A percentile compares a stretch with the other conserved stretches of the same genome.
Conservation (phyloP, 2,888 invertebrate species). For the Pachliopta kotzebuea region DNA sequence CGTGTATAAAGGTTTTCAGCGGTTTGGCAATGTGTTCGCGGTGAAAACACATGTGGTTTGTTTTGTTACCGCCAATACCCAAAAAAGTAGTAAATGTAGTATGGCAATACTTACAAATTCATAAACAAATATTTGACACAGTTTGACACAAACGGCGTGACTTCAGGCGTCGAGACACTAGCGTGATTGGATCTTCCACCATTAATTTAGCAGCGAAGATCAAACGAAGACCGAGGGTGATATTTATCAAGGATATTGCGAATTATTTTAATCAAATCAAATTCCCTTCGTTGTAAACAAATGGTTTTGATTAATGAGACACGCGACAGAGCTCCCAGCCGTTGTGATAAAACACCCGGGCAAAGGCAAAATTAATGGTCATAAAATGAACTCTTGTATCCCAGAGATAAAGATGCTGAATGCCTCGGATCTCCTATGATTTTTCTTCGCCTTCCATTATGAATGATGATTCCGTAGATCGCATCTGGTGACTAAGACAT, state of each 20-base stretch:
- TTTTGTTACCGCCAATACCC: not conserved
- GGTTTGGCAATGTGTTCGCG: slow-evolving; percentile 13
- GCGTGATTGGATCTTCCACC: slow-evolving; percentile 79
- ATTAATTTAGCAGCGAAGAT: slow-evolving; percentile 77
- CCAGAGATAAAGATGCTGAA: slow-evolving; percentile 77
- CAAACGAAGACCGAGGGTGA: slow-evolving; percentile 80
- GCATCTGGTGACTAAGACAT: slow-evolving; percentile 73
- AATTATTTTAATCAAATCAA: slow-evolving; percentile 81
- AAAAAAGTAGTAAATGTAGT: not conserved
- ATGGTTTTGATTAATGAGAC: slow-evolving; percentile 81
- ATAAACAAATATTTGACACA: slow-evolving; percentile 20
- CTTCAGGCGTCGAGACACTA: slow-evolving; percentile 58
- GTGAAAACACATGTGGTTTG: not conserved
- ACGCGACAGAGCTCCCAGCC: slow-evolving; percentile 77
- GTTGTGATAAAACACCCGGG: slow-evolving; percentile 78
- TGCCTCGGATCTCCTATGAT: slow-evolving; percentile 76
- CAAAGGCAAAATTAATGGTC: slow-evolving; percentile 80
- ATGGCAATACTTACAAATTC: slow-evolving; percentile 1
- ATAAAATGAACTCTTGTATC: slow-evolving; percentile 81
- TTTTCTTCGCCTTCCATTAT: slow-evolving; percentile 70
- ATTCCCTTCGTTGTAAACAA: slow-evolving; percentile 81
- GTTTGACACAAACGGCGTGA: slow-evolving; percentile 46
- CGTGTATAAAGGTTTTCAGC: slow-evolving; percentile 5
- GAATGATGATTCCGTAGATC: slow-evolving; percentile 67
- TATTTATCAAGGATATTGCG: slow-evolving; percentile 81